Percentiles rank a stretch among this genome's conserved stretches.
phyloP scores from a whole-genome alignment of 2,113 vertebrate species.

The Callipepla squamata region DNA sequence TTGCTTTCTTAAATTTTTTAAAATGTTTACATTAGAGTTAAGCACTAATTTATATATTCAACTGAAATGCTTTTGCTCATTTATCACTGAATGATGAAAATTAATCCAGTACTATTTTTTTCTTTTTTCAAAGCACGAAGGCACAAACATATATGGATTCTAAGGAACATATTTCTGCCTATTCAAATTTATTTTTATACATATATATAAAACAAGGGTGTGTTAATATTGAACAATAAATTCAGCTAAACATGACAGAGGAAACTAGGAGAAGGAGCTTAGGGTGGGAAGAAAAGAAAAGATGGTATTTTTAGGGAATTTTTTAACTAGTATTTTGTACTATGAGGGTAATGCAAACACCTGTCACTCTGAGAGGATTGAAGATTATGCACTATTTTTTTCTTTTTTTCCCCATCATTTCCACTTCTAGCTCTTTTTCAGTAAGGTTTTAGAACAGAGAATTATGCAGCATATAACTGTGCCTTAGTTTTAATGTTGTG shows the following conservation, averaged over 20 bases:
- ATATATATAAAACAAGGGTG: not conserved
- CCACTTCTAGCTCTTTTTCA: not conserved
- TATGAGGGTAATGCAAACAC: not conserved
- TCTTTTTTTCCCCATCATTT: not conserved
- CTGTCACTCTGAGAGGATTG: not conserved
- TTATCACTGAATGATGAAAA: not conserved
- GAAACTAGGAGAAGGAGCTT: not conserved
- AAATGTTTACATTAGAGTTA: not conserved
- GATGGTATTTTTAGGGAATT: not conserved
- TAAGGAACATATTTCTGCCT: not conserved
- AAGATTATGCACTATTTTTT: not conserved
- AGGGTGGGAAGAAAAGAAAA: not conserved
- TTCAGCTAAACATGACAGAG: not conserved
- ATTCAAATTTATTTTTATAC: not conserved
- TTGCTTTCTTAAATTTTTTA: not conserved
- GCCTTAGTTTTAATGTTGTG: not conserved
- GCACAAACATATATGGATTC: not conserved
- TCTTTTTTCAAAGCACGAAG: no score
- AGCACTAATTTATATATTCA: not conserved
- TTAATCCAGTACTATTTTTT: not conserved
- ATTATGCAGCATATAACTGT: not conserved
- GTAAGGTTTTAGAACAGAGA: not conserved
- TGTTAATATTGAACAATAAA: not conserved
- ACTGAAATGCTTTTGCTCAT: rapidly evolving
- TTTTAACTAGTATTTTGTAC: not conserved